These are phyloP conservation scores for Diadromus collaris DNA, from an alignment of 2,888 invertebrate species.

Conservation along the genomic window DNA sequence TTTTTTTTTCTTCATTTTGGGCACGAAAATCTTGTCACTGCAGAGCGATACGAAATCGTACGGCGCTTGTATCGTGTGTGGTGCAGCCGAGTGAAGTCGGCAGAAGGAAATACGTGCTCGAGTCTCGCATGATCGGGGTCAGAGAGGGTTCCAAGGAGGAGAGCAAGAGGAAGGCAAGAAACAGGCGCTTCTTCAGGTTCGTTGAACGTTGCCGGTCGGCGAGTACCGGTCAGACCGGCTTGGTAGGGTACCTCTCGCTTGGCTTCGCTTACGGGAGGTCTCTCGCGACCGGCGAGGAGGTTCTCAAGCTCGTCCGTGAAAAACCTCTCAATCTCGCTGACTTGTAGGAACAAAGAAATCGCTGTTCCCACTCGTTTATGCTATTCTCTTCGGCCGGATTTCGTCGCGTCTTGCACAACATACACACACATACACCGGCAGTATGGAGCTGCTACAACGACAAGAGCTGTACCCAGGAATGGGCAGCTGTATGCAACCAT, in stretches of 20 bases:
- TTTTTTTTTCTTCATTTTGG: constrained; percentile 3
- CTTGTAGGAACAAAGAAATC: constrained; percentile 68
- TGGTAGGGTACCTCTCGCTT: constrained; percentile 53
- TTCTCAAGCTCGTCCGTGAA: constrained; percentile 48
- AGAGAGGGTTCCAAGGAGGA: constrained; percentile 21
- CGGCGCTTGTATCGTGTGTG: not conserved
- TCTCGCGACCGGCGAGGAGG: constrained; percentile 60
- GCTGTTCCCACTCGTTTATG: constrained; percentile 53
- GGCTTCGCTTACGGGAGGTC: constrained; percentile 71
- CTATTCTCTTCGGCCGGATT: constrained; percentile 44
- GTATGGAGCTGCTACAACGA: too few relatives aligned
- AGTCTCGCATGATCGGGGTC: constrained; percentile 24
- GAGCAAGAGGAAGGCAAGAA: constrained; percentile 32
- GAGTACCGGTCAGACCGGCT: constrained; percentile 76
- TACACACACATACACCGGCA: constrained; percentile 15
- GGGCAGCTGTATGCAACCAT: not conserved
- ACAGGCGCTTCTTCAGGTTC: constrained; percentile 57
- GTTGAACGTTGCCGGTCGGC: constrained; percentile 56
- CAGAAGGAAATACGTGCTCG: constrained; percentile 31
- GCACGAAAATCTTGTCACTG: constrained; percentile 2
- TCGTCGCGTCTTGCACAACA: constrained; percentile 50
- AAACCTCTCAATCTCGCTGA: constrained; percentile 45
- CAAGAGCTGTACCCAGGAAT: too few relatives aligned
- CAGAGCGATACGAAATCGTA: constrained; percentile 17
- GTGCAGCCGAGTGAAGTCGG: constrained; percentile 29